Percentiles rank a stretch among this genome's conserved stretches.
These are phyloP conservation scores for Drosophila triauraria DNA, from an alignment of 1,140 invertebrate genomes.

Conservation along the genomic window DNA sequence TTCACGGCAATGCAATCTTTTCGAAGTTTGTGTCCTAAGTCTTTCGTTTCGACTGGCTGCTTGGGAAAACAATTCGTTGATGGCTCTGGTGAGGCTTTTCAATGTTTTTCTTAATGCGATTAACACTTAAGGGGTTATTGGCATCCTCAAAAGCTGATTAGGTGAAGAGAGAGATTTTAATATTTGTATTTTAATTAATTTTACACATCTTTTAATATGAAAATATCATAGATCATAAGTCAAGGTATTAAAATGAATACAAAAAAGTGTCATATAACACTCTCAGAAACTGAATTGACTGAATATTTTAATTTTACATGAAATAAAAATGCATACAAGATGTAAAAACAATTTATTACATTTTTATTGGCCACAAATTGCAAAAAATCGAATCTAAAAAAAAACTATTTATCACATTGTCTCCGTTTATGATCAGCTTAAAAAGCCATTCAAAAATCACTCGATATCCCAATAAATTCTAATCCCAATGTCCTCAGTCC, in stretches of 20 bases:
- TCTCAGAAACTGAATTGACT: not conserved
- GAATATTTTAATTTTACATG: not conserved
- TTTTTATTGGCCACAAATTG: not conserved
- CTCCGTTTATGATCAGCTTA: slow-evolving; percentile 22
- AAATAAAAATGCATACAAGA: not conserved
- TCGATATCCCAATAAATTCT: slow-evolving; percentile 28
- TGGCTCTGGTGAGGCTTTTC: slow-evolving; percentile 6
- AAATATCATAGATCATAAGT: not conserved
- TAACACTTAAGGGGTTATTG: slow-evolving; percentile 7
- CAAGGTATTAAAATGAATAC: not conserved
- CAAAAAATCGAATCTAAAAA: not conserved
- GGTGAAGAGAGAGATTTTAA: not conserved
- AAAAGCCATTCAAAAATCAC: slow-evolving; percentile 28
- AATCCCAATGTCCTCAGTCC: slow-evolving; percentile 2
- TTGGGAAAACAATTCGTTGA: slow-evolving; percentile 5
- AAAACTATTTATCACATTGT: slow-evolving; percentile 4
- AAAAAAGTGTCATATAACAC: not conserved
- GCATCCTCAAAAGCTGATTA: not conserved
- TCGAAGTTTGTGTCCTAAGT: slow-evolving; percentile 64
- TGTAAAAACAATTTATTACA: not conserved
- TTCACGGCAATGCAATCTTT: slow-evolving; percentile 8
- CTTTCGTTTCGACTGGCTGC: slow-evolving; percentile 23
- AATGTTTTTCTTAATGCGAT: slow-evolving; percentile 2
- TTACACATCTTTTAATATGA: too few species aligned
- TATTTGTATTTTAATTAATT: not conserved